Base-by-base conservation (phyloP, 35 echinoderm and acorn worm genomes). In the Hemicentrotus pulcherrimus region DNA sequence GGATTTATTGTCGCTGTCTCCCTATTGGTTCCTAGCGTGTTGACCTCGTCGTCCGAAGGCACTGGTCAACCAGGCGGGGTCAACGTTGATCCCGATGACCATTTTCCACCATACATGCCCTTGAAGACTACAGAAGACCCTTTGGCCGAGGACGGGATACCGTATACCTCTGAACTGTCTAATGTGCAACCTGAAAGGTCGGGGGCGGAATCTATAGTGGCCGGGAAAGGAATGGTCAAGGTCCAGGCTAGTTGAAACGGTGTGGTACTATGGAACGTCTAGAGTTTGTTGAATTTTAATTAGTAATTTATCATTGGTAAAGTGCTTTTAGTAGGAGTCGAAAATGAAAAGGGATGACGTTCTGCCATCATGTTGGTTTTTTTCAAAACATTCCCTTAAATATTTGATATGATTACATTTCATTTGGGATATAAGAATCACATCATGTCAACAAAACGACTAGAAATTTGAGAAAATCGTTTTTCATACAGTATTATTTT, bases 71-170 rank as follows among this genome's bases (percentile, higher is more conserved):
- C 95, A 5, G 95, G 96, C 31, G 96, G 96, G 86, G 88, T 99
- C 32, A 86, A 94, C 32, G 92, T 97, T 3, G 98, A 99, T 94
- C 95, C 98, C 11, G 96, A 96, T 31, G 95, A 94, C 15, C 94
- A 94, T 18, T 99, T 98, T 86, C 97, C 98, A 60, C 98, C 98
- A n/a, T 99, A 98, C 45, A 96, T 99, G 97, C 97, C 98, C 32
- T 52, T 98, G 32, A 95, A 95, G 91, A 96, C 94, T 32, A 87
- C 86, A 32, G 92, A 97, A 9, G 97, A 97, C 46, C 60, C 94
- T 8, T 86, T 94, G 31, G 85, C 95, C 18, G 98, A 99, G 10
- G 98, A 99, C n/a, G 97, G 97, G 16, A 97, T 99, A 70, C 98
- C 98, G 11, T 98, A 97, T 94, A 99, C 98, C 5, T 98, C 98